phyloP scores from a whole-genome alignment of 2,888 invertebrate species.

The Busseola fusca region DNA sequence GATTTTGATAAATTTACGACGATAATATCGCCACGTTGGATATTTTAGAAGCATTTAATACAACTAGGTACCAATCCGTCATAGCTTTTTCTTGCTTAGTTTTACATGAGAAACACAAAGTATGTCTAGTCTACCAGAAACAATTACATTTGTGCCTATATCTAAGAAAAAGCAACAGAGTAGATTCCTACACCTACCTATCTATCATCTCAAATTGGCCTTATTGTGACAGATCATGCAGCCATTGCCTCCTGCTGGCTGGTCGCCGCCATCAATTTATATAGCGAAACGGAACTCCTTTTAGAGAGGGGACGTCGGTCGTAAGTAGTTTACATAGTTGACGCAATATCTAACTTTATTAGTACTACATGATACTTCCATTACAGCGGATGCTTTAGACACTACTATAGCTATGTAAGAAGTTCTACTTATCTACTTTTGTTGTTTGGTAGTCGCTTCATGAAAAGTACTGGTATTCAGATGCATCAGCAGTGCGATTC shows the following conservation, averaged over 20 bases:
- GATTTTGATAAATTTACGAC: too few species aligned
- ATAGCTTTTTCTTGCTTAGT: background rate
- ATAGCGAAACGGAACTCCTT: slow-evolving; percentile 69
- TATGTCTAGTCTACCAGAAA: too few species aligned
- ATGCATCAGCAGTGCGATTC: too few species aligned
- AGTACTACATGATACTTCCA: slow-evolving; percentile 74
- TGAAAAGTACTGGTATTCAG: background rate
- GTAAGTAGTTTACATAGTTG: slow-evolving; percentile 70
- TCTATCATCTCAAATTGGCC: slow-evolving; percentile 49
- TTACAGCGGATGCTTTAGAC: slow-evolving; percentile 55
- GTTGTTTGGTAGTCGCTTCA: background rate
- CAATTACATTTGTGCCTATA: background rate
- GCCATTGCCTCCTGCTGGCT: slow-evolving; percentile 33
- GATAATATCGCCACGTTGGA: background rate
- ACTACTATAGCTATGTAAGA: background rate
- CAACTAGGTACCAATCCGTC: too few species aligned
- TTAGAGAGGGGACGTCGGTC: slow-evolving; percentile 65
- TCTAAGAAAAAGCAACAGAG: background rate
- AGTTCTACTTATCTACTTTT: background rate
- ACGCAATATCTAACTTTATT: slow-evolving; percentile 69
- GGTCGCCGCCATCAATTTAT: slow-evolving; percentile 70
- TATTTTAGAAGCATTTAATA: background rate
- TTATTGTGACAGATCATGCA: slow-evolving; percentile 61
- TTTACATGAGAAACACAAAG: too few species aligned
- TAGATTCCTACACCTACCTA: background rate